Evolutionary conservation across 2,797 vertebrate genomes (phyloP), one percentile per base, ranked within the genome.

Genomic region (Semotilus atromaculatus): DNA sequence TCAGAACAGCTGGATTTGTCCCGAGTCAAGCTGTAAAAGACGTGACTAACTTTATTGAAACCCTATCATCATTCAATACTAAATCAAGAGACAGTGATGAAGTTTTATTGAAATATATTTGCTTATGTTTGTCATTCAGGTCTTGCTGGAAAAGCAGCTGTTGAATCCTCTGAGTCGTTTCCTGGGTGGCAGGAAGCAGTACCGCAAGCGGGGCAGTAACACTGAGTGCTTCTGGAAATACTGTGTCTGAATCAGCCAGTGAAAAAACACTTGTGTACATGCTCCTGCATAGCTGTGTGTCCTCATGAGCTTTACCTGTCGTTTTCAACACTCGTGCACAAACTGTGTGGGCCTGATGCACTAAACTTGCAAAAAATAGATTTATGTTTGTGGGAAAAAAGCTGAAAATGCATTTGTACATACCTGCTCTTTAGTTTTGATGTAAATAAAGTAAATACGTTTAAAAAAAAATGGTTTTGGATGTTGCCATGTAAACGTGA

Each of bases 201-300:
- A 78, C 21, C 79, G 58, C 14, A 92, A 92, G 81, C 86, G 90
- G 48, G 89, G 88, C 3, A 88, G 82, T 81, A 89, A 89, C 76
- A 85, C 89, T 0, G 91, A 91, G 29, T 92, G 91, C 55, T 92
- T 92, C 87, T 92, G 91, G 91, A 92, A 92, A 58, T 92, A 91
- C 84, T 92, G 91, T 5, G 91, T 92, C 68, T 91, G 53, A 90
- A 84, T 80, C n/a, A 83, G 51, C 48, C 36, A 23, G n/a, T 26
- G 55, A 4, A n/a, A 11, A 13, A n/a, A 75, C 43, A 64, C 13
- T 31, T 0, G 0, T 36, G 36, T 9, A 70, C 72, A 53, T 10
- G 21, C 11, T 73, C 48, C 55, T 26, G n/a, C 58, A 26, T 2
- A 58, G 10, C 55, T 58, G 23, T 5, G 58, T 40, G 11, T 43